These are phyloP conservation scores for Ochotona curzoniae DNA, from an alignment of 2,113 vertebrate species.

Conservation along the genomic window DNA sequence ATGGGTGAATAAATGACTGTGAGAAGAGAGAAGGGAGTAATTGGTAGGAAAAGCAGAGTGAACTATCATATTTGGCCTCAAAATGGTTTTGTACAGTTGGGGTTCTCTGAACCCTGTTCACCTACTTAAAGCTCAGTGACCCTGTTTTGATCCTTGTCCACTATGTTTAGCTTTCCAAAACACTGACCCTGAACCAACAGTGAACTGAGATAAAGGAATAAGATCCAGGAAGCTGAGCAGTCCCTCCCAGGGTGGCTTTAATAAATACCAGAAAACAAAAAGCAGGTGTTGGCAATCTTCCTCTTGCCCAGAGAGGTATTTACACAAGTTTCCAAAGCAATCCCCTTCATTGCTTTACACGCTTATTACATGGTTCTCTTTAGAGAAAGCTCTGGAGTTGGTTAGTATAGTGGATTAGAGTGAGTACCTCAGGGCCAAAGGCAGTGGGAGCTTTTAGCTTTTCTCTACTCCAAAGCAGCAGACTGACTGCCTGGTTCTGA, in stretches of 20 bases:
- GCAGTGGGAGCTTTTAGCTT: background rate
- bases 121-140: constrained; percentile 46
- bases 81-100: background rate
- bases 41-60: background rate
- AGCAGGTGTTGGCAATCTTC: constrained; percentile 79
- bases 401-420: constrained; percentile 68
- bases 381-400: constrained; percentile 68
- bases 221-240: constrained; percentile 76
- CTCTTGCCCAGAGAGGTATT: constrained; percentile 76
- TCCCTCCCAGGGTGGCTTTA: constrained; percentile 75
- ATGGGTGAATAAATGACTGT: background rate
- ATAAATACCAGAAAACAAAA: constrained; percentile 81
- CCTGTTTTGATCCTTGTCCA: constrained; percentile 66
- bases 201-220: constrained; percentile 79
- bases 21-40: background rate
- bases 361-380: constrained; percentile 78
- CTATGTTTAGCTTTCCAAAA: constrained; percentile 39
- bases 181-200: constrained; percentile 75
- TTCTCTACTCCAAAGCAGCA: background rate
- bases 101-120: constrained; percentile 16
- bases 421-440: constrained; percentile 53
- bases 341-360: constrained; percentile 77
- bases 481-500: background rate
- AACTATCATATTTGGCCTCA: constrained; percentile 21
- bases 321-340: constrained; percentile 81